Evolutionary conservation across 1,140 invertebrate genomes (phyloP), one percentile per base, ranked within the genome.

Genomic region (Apis dorsata): DNA sequence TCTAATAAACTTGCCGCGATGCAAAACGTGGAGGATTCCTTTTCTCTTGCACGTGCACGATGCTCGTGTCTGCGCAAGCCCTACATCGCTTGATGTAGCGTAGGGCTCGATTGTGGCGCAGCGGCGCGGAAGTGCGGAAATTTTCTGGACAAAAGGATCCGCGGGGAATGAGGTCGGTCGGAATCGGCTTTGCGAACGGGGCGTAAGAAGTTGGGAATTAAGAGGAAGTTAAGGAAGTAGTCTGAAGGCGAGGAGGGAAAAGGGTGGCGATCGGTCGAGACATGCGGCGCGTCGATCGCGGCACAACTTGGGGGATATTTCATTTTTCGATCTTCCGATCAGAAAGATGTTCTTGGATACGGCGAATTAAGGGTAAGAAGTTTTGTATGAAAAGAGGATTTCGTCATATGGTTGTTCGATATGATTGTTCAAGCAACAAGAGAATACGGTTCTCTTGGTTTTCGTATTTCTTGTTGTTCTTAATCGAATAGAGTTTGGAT

Each of bases 1-100:
- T 81, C 82, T 81, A 83, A 89, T 90, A 87, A 90, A 90, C 69
- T 90, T 89, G 53, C 19, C 28, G 28, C 60, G 71, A 79, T 76
- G 84, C 71, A 73, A 86, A 87, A 85, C 69, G 60, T 57, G 68
- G 28, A 55, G 17, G 11, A 24, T 28, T 34, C 13, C 17, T 28
- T 44, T 70, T 55, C 44, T 62, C 49, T 59, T 62, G 8, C n/a
- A 68, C 28, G 57, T 68, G 71, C 62, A 71, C 44, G 77, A 63
- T 71, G 68, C 68, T 34, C 34, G 34, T 4, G 34, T 44, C 34
- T 44, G 34, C 34, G 34, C 34, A 44, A 44, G 2, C 34, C 2
- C 34, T 7, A 2, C 34, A 70, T 51, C 1, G 53, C 12, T 53
- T 13, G 55, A 62, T 10, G 34, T 44, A 7, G 34, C 34, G 34